Evolutionary conservation across 2,888 invertebrate genomes (phyloP).

Genomic region (Disparrhopalites patrizii): DNA sequence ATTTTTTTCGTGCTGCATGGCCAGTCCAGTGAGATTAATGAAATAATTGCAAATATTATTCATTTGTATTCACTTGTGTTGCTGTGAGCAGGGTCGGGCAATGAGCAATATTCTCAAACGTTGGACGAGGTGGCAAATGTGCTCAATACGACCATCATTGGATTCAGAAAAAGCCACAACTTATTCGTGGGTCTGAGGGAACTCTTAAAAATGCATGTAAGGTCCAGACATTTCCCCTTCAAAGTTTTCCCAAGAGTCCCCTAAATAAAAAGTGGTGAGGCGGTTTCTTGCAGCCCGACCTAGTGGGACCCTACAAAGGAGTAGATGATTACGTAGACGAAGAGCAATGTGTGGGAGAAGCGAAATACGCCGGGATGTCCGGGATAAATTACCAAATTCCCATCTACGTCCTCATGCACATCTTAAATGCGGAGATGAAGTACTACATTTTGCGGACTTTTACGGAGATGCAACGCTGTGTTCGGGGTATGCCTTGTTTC

Average conservation of each 20-base stretch:
- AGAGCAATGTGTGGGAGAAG: not conserved
- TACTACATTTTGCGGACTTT: slow-evolving; percentile 28
- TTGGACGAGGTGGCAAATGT: slow-evolving; percentile 15
- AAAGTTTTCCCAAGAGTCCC: not conserved
- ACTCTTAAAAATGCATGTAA: slow-evolving; percentile 17
- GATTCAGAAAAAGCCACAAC: slow-evolving; percentile 9
- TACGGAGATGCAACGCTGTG: slow-evolving; percentile 27
- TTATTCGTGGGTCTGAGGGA: slow-evolving; percentile 26
- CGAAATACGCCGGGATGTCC: not conserved
- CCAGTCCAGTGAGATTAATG: too few species aligned
- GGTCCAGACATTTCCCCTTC: not conserved
- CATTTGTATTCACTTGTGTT: too few species aligned
- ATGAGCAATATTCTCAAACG: slow-evolving; percentile 5
- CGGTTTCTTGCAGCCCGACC: slow-evolving; percentile 9
- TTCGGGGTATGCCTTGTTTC: slow-evolving; percentile 8
- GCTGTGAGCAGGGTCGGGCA: not conserved
- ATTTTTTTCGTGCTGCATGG: too few species aligned
- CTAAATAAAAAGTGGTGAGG: not conserved
- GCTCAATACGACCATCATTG: slow-evolving; percentile 10
- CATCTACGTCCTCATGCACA: slow-evolving; percentile 29
- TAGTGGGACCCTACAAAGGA: slow-evolving; percentile 19
- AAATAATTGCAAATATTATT: too few species aligned
- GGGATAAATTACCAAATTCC: slow-evolving; percentile 26
- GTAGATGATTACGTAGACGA: not conserved
- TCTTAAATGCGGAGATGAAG: slow-evolving; percentile 31